phyloP scores from a whole-genome alignment of 2,888 invertebrate species.

The Biston betularia region DNA sequence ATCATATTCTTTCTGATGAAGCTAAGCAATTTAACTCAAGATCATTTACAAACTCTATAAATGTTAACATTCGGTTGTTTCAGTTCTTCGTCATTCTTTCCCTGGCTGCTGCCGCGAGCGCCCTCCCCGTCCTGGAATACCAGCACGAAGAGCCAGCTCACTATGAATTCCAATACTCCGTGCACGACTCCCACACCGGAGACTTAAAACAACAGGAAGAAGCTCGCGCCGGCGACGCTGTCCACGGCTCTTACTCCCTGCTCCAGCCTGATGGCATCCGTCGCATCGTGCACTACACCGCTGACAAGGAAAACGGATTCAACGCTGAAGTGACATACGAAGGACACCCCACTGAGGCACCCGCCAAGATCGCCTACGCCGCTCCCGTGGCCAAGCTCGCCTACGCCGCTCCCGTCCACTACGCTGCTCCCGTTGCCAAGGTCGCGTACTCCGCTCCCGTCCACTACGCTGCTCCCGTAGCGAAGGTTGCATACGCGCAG shows the following conservation, averaged over 20 bases:
- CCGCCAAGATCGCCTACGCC: slow-evolving; percentile 39
- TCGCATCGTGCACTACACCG: slow-evolving; percentile 79
- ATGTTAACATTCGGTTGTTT: slow-evolving; percentile 28
- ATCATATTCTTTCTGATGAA: no score
- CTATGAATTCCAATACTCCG: slow-evolving; percentile 79
- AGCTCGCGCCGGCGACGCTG: slow-evolving; percentile 73
- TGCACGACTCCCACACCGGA: slow-evolving; percentile 75
- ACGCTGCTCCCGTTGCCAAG: slow-evolving; percentile 51
- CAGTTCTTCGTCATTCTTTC: slow-evolving; percentile 68
- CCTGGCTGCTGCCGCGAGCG: slow-evolving; percentile 54
- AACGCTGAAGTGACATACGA: slow-evolving; percentile 79
- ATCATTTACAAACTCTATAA: neutral
- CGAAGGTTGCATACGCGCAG: slow-evolving; percentile 52
- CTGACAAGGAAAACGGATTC: slow-evolving; percentile 77
- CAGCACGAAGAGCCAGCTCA: slow-evolving; percentile 71
- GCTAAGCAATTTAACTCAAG: no score
- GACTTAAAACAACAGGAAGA: slow-evolving; percentile 81
- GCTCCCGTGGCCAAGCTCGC: slow-evolving; percentile 48
- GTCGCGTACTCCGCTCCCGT: slow-evolving; percentile 47
- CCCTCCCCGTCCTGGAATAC: slow-evolving; percentile 61
- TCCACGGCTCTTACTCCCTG: slow-evolving; percentile 80
- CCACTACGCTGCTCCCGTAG: slow-evolving; percentile 54
- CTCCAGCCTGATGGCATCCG: slow-evolving; percentile 78
- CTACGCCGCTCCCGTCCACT: slow-evolving; percentile 51
- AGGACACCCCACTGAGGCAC: slow-evolving; percentile 64